Percentiles rank a stretch among this genome's conserved stretches.
Conservation (phyloP, 2,888 invertebrate genomes). For the Diploptera punctata region DNA sequence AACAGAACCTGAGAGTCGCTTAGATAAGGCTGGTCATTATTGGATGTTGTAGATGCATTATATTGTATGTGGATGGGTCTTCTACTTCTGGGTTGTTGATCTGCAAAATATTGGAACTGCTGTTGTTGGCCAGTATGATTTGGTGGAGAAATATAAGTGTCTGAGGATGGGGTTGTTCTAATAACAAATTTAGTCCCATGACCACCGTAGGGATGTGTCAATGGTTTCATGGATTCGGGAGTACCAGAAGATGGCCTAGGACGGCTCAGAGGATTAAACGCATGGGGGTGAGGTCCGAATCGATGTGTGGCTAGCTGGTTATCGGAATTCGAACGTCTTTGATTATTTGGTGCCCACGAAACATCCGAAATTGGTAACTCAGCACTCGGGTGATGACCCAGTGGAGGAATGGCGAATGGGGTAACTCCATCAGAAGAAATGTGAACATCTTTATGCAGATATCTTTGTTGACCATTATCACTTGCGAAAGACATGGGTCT, state of each 20-base stretch:
- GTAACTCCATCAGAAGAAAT: background rate
- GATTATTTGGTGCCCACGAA: background rate
- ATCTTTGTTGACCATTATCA: conserved; percentile 45
- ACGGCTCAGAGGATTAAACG: conserved; percentile 47
- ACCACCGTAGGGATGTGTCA: conserved; percentile 7
- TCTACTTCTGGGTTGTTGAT: conserved; percentile 74
- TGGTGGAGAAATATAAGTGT: background rate
- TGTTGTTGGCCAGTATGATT: conserved; percentile 14
- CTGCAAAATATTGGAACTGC: conserved; percentile 69
- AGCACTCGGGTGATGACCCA: background rate
- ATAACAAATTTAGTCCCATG: background rate
- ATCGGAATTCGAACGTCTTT: conserved; percentile 43
- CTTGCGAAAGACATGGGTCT: conserved; percentile 64
- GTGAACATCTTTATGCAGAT: background rate
- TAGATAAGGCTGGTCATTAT: conserved; percentile 55
- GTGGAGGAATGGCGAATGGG: background rate
- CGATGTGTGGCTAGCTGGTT: conserved; percentile 37
- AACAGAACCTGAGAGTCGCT: conserved; percentile 59
- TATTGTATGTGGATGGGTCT: conserved; percentile 70
- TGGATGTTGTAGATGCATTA: conserved; percentile 40
- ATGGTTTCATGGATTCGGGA: conserved; percentile 49
- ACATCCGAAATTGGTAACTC: background rate
- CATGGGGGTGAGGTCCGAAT: background rate
- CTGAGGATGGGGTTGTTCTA: conserved; percentile 4
- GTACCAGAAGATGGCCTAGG: conserved; percentile 55